A percentile compares a stretch with the other conserved stretches of the same genome.
Conservation (phyloP, 35 echinoderm and acorn worm species). For the Apostichopus japonicus region DNA sequence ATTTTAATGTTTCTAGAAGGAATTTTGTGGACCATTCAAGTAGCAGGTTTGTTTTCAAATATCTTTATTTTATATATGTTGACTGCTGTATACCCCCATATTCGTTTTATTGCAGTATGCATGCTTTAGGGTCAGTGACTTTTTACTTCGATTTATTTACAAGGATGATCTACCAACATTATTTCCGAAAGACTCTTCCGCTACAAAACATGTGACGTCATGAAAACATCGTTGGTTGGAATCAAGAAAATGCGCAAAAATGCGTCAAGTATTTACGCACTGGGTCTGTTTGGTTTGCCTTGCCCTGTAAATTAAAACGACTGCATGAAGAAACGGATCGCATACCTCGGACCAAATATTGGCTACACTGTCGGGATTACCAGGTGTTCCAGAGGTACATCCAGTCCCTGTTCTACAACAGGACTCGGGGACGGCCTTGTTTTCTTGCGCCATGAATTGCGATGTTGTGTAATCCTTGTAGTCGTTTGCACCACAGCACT, state of each 20-base stretch:
- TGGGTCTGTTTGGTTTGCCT: too few relatives aligned
- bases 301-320: too few relatives aligned
- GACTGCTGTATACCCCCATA: too few relatives aligned
- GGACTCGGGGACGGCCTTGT: slow-evolving; percentile 10
- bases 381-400: slow-evolving; percentile 7
- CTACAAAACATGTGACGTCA: not conserved
- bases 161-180: not conserved
- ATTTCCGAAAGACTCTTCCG: not conserved
- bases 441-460: not conserved
- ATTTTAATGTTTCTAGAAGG: too few relatives aligned
- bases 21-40: too few relatives aligned
- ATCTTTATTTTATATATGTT: too few relatives aligned
- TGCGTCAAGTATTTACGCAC: too few relatives aligned
- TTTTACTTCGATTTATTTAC: not conserved
- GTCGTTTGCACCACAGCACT: slow-evolving; percentile 45
- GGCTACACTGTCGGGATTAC: not conserved
- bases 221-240: not conserved
- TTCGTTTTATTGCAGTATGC: too few relatives aligned
- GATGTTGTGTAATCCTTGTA: slow-evolving; percentile 21
- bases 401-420: slow-evolving; percentile 2
- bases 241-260: not conserved
- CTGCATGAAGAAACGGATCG: too few relatives aligned
- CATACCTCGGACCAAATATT: slow-evolving; percentile 42
- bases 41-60: too few relatives aligned
- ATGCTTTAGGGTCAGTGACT: too few relatives aligned